Evolutionary conservation across 2,797 vertebrate genomes (phyloP), one percentile per base, ranked within the genome.

Genomic region (Alfaro cultratus): DNA sequence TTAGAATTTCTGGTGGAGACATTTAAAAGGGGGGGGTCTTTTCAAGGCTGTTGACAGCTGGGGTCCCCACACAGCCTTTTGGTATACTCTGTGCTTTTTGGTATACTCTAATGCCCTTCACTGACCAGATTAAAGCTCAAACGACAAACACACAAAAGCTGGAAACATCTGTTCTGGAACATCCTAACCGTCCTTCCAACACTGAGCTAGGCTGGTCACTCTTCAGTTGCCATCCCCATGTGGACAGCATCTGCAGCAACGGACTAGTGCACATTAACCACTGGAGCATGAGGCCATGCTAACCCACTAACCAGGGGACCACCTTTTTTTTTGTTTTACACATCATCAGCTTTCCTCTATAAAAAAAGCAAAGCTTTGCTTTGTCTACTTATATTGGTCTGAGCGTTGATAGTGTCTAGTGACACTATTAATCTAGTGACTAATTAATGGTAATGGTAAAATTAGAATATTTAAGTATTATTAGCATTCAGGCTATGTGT

Each of bases 61-160:
- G 88, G 93, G 92, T 91, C 89, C 89, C 89, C 80, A 57, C 80
- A 79, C 88, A 89, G 51, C 73, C 51, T 53, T 53, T 53, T 53
- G 51, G 21, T 53, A 26, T 83, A 80, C 90, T 87, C 80, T 79
- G 77, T 81, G 74, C 86, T 88, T 89, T 80, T 71, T 88, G 74
- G 67, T 85, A 86, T 92, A 93, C 92, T 93, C 93, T 94, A 93
- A 91, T 95, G 93, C 94, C 95, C 95, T 96, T 95, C 94, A 95
- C 88, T 95, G 94, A 95, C 93, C 94, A 95, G 95, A 95, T 96
- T 95, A 95, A 93, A 89, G 83, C 87, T 92, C 93, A 90, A 91
- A 95, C 91, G 94, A 94, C 93, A 88, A 94, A 89, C 31, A 79
- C 87, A 91, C 89, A 92, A 90, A 93, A 88, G 90, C 89, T 92